phyloP scores from a whole-genome alignment of 2,113 vertebrate genomes.

The Varanus komodoensis region DNA sequence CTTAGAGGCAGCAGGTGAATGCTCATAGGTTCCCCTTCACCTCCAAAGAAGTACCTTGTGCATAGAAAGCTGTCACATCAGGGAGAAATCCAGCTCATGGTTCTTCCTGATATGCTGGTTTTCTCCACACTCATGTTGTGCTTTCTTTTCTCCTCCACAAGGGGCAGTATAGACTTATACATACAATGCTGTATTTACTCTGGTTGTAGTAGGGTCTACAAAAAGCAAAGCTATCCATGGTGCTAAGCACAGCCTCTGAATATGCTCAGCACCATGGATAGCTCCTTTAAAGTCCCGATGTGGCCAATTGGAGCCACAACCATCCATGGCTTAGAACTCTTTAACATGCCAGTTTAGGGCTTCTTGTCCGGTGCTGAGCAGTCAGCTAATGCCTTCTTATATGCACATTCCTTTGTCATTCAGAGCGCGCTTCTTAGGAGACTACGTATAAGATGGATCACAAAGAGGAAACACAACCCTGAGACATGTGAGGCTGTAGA shows the following conservation, averaged over 20 bases:
- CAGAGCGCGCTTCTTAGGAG: slow-evolving; percentile 8
- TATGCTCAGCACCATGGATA: too few relatives aligned
- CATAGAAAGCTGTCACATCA: background rate
- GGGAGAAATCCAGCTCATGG: background rate
- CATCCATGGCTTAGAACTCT: background rate
- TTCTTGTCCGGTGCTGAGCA: background rate
- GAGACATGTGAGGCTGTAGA: slow-evolving; percentile 5
- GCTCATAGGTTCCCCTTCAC: background rate
- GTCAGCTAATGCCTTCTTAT: background rate
- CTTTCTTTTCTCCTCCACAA: too few relatives aligned
- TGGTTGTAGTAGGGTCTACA: too few relatives aligned
- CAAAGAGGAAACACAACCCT: slow-evolving; percentile 38
- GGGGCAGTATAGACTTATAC: background rate
- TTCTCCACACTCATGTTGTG: background rate
- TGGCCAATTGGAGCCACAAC: too few relatives aligned
- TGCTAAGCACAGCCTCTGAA: too few relatives aligned
- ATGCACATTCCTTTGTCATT: slow-evolving; percentile 9
- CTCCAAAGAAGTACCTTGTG: background rate
- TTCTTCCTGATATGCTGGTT: background rate
- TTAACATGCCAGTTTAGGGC: slow-evolving; percentile 6
- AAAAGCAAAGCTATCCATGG: too few relatives aligned
- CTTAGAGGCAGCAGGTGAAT: too few relatives aligned
- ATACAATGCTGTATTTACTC: background rate
- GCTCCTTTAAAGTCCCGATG: too few relatives aligned
- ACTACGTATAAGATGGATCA: background rate